phyloP scores from a whole-genome alignment of 92 coral and sea anemone genomes.

The Paragorgia papillata region DNA sequence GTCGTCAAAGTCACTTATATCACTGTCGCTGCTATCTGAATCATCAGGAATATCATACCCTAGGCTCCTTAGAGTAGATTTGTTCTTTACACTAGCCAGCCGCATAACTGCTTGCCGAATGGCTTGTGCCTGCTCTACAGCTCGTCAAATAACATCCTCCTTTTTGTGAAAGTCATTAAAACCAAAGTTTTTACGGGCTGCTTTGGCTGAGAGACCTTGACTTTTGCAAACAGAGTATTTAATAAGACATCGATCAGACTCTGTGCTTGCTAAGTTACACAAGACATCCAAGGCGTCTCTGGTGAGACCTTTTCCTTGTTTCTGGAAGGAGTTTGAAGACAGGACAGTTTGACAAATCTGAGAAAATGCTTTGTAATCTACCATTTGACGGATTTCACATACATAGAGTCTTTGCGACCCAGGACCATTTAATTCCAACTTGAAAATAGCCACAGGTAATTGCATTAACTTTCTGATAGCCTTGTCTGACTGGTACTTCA shows the following conservation, averaged over 20 bases:
- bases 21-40: slow-evolving; percentile 33
- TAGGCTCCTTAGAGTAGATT: slow-evolving; percentile 43
- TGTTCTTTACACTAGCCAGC: slow-evolving; percentile 41
- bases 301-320: slow-evolving; percentile 24
- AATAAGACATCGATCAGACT: slow-evolving; percentile 44
- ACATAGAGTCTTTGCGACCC: slow-evolving; percentile 49
- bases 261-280: slow-evolving; percentile 46
- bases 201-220: slow-evolving; percentile 20
- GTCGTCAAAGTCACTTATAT: slow-evolving; percentile 17
- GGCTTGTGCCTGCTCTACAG: slow-evolving; percentile 23
- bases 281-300: slow-evolving; percentile 42
- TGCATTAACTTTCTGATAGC: slow-evolving; percentile 54
- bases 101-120: slow-evolving; percentile 50
- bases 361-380: slow-evolving; percentile 37
- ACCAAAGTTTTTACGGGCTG: slow-evolving; percentile 45
- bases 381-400: slow-evolving; percentile 33
- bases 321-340: slow-evolving; percentile 17
- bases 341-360: slow-evolving; percentile 28
- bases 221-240: slow-evolving; percentile 48
- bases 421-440: slow-evolving; percentile 27
- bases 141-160: slow-evolving; percentile 18
- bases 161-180: slow-evolving; percentile 38
- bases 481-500: slow-evolving; percentile 51
- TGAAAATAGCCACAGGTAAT: slow-evolving; percentile 56
- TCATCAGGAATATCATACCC: slow-evolving; percentile 45